Conservation (phyloP, 2,888 invertebrate genomes). For the Drosophila meridiana region DNA sequence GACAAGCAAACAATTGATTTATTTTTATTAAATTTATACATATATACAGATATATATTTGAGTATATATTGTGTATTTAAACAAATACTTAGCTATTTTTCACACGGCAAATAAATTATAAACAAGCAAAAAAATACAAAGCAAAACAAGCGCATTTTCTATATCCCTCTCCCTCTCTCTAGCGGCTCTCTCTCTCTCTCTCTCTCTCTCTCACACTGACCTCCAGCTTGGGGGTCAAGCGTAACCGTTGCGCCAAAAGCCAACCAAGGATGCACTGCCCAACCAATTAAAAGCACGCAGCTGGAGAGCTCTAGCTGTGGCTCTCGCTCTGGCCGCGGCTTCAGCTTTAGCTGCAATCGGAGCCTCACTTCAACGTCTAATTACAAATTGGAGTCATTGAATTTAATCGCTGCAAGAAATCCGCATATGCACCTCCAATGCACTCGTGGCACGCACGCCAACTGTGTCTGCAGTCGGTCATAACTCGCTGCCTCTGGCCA, state of each 20-base stretch:
- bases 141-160: slow-evolving; percentile 21
- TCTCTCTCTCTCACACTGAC: slow-evolving; percentile 43
- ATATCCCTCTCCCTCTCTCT: background rate
- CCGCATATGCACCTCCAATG: slow-evolving; percentile 62
- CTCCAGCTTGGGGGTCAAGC: slow-evolving; percentile 71
- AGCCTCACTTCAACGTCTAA: slow-evolving; percentile 68
- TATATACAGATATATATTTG: slow-evolving; percentile 21
- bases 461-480: slow-evolving; percentile 58
- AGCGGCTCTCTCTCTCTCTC: too few species aligned
- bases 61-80: slow-evolving; percentile 56
- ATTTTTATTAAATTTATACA: slow-evolving; percentile 46
- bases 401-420: slow-evolving; percentile 73
- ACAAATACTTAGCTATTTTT: slow-evolving; percentile 72
- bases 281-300: slow-evolving; percentile 81
- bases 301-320: slow-evolving; percentile 13
- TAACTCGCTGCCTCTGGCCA: slow-evolving; percentile 59
- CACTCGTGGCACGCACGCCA: slow-evolving; percentile 73
- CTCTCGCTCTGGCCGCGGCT: background rate
- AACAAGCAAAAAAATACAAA: slow-evolving; percentile 60
- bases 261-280: slow-evolving; percentile 77
- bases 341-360: slow-evolving; percentile 17
- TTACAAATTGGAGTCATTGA: slow-evolving; percentile 82
- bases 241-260: slow-evolving; percentile 80
- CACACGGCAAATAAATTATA: slow-evolving; percentile 78
- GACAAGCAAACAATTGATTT: slow-evolving; percentile 66